Percentiles rank a stretch among this genome's conserved stretches.
Conservation (phyloP, 2,797 vertebrate genomes). For the Eulemur albifrons region DNA sequence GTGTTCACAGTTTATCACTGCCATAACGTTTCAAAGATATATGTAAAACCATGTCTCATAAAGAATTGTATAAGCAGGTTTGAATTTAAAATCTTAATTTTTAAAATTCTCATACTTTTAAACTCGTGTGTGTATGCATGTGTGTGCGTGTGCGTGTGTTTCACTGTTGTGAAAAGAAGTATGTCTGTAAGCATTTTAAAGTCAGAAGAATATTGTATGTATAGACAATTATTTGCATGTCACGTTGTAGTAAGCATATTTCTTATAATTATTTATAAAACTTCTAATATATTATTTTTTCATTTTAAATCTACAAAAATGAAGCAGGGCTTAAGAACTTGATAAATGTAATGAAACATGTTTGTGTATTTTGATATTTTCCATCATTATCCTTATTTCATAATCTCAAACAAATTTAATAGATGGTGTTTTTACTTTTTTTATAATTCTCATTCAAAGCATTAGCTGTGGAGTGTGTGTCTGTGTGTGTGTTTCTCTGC, state of each 20-base stretch:
- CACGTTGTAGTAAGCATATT: not conserved
- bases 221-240: not conserved
- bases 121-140: not conserved
- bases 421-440: not conserved
- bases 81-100: not conserved
- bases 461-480: not conserved
- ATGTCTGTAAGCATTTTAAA: not conserved
- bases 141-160: not conserved
- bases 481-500: not conserved
- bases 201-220: not conserved
- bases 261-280: not conserved
- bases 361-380: not conserved
- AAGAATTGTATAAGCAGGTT: not conserved
- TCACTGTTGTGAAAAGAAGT: not conserved
- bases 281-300: not conserved
- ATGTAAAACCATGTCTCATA: not conserved
- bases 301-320: not conserved
- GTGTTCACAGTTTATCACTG: conserved; percentile 46
- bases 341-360: not conserved
- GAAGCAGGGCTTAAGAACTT: not conserved
- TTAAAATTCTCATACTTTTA: not conserved
- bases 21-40: not conserved
- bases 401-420: not conserved
- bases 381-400: not conserved
- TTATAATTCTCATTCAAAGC: not conserved